Conservation (phyloP, 1,140 invertebrate genomes). For the Drosophila aff. region DNA sequence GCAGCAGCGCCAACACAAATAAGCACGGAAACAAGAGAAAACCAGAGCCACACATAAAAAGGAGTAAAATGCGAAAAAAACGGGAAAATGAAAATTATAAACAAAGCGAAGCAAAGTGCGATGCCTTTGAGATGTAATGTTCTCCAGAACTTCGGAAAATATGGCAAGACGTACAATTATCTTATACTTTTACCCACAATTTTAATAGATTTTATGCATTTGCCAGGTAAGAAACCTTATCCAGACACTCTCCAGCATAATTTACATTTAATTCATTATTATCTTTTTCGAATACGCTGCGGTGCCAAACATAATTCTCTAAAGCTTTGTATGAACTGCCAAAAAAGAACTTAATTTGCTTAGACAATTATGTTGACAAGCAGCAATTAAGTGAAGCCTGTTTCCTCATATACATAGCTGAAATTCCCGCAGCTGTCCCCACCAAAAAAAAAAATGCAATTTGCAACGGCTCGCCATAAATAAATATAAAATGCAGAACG, state of each 20-base stretch:
- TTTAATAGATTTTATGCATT: background rate
- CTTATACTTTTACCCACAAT: background rate
- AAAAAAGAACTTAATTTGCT: slow-evolving; percentile 24
- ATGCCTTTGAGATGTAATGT: slow-evolving; percentile 21
- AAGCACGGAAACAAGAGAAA: slow-evolving; percentile 14
- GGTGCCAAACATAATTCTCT: background rate
- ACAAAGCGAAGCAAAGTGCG: slow-evolving; percentile 33
- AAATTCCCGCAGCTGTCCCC: slow-evolving; percentile 11
- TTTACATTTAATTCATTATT: too few relatives aligned
- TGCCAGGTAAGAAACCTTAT: background rate
- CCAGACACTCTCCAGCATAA: too few relatives aligned
- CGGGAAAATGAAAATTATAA: slow-evolving; percentile 71
- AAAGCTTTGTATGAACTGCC: slow-evolving; percentile 6
- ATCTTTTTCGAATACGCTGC: too few relatives aligned
- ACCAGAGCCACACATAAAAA: slow-evolving; percentile 34
- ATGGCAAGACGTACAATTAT: slow-evolving; percentile 2
- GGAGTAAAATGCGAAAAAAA: slow-evolving; percentile 56
- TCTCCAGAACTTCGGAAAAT: slow-evolving; percentile 6
- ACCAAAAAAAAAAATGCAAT: slow-evolving; percentile 25
- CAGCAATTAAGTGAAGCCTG: slow-evolving; percentile 25
- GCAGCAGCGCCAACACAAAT: slow-evolving; percentile 27
- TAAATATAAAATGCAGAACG: slow-evolving; percentile 55
- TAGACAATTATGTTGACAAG: slow-evolving; percentile 27
- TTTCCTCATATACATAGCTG: slow-evolving; percentile 6
- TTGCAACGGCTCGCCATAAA: slow-evolving; percentile 41